A percentile compares a stretch with the other conserved stretches of the same genome.
Evolutionary conservation across 2,113 vertebrate species (phyloP).

Genomic region (Rhombomys opimus): DNA sequence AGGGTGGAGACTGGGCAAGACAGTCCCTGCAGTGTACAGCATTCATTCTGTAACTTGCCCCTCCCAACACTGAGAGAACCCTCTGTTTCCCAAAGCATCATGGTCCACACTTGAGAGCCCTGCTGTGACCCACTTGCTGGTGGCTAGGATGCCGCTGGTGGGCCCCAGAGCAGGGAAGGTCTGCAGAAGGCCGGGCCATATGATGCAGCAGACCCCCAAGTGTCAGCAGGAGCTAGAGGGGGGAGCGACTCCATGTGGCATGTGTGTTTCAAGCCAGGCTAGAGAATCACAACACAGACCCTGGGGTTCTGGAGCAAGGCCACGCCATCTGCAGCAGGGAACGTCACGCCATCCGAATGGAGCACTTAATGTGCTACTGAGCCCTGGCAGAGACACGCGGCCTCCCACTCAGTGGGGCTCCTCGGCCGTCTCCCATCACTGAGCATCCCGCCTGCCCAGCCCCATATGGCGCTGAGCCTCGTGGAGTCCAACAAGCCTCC

Average conservation of each 20-base stretch:
- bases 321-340: constrained; percentile 67
- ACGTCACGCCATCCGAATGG: background rate
- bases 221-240: background rate
- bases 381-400: constrained; percentile 7
- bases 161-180: background rate
- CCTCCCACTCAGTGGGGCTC: constrained; percentile 59
- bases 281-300: constrained; percentile 63
- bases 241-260: constrained; percentile 2
- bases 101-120: background rate
- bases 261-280: constrained; percentile 21
- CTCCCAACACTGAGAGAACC: background rate
- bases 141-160: background rate
- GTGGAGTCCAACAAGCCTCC: background rate
- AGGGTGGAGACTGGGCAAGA: background rate
- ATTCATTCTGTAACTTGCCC: background rate
- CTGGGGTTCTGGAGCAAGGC: constrained; percentile 61
- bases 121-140: constrained; percentile 11
- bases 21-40: background rate
- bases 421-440: background rate
- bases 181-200: background rate
- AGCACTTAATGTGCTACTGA: constrained; percentile 58
- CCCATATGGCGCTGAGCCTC: background rate
- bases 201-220: background rate
- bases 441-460: background rate
- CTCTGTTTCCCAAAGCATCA: background rate